Evolutionary conservation across 2,888 invertebrate species (phyloP).

Genomic region (Mesoligia furuncula): DNA sequence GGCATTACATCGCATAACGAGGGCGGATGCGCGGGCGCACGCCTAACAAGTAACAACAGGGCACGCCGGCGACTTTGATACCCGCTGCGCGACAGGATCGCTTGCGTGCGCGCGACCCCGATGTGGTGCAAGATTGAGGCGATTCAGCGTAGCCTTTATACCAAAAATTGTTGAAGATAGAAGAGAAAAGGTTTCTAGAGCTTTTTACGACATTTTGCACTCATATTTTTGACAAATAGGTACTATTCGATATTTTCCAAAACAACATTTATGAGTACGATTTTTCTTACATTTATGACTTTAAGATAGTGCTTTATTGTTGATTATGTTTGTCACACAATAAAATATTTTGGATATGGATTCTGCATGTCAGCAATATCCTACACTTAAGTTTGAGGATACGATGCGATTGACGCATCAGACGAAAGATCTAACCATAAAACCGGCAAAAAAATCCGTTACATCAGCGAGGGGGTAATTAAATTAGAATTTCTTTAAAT

Average conservation of each 20-base stretch:
- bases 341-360: background rate
- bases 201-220: background rate
- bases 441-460: background rate
- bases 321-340: background rate
- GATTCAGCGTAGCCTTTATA: conserved; percentile 51
- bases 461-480: background rate
- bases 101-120: conserved; percentile 80
- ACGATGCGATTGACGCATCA: background rate
- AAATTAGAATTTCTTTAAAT: background rate
- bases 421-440: no score
- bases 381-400: background rate
- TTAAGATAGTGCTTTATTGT: background rate
- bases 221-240: background rate
- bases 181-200: background rate
- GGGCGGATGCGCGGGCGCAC: conserved; percentile 72
- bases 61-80: conserved; percentile 81
- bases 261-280: background rate
- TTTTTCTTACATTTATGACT: background rate
- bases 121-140: conserved; percentile 72
- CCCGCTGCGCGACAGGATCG: conserved; percentile 85
- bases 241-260: background rate
- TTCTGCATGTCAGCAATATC: no score
- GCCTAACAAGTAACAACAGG: conserved; percentile 79
- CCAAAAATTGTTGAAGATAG: conserved; percentile 15
- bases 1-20: conserved; percentile 72